Evolutionary conservation across 2,113 vertebrate genomes (phyloP).

Genomic region (Perca fluviatilis): DNA sequence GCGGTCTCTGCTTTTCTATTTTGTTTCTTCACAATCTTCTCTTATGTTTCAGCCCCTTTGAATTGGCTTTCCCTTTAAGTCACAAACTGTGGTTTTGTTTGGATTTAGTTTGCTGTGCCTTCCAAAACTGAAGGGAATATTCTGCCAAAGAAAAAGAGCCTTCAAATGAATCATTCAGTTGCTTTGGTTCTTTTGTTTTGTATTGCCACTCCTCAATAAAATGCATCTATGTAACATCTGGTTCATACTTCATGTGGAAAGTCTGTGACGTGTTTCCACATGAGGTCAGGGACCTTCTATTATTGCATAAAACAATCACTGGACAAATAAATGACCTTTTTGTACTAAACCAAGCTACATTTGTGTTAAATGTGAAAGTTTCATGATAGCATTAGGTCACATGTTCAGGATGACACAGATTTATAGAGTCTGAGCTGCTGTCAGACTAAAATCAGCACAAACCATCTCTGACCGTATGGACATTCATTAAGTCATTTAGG

Average conservation of each 20-base stretch:
- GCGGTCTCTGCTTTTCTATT: not conserved
- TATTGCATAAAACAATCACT: not conserved
- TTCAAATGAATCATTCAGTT: not conserved
- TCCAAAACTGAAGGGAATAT: not conserved
- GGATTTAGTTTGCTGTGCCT: not conserved
- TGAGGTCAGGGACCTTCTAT: not conserved
- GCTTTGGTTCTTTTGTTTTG: not conserved
- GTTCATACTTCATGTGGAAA: slow-evolving; percentile 2
- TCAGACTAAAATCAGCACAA: slow-evolving; percentile 25
- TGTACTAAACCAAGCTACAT: not conserved
- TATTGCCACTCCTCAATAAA: not conserved
- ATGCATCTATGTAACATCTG: slow-evolving; percentile 19
- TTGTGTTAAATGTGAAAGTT: not conserved
- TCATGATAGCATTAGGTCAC: slow-evolving; percentile 1
- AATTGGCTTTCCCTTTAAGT: not conserved
- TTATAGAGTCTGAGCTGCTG: slow-evolving; percentile 22
- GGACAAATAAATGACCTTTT: not conserved
- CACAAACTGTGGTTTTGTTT: not conserved
- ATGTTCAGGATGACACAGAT: not conserved
- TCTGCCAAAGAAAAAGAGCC: not conserved
- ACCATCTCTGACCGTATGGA: slow-evolving; percentile 27
- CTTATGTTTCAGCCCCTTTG: slow-evolving; percentile 3
- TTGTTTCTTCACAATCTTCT: not conserved
- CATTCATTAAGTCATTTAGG: slow-evolving; percentile 44
- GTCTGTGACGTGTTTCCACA: slow-evolving; percentile 5